These are phyloP conservation scores for Tapera naevia DNA, from an alignment of 2,797 vertebrate species.

Conservation along the genomic window DNA sequence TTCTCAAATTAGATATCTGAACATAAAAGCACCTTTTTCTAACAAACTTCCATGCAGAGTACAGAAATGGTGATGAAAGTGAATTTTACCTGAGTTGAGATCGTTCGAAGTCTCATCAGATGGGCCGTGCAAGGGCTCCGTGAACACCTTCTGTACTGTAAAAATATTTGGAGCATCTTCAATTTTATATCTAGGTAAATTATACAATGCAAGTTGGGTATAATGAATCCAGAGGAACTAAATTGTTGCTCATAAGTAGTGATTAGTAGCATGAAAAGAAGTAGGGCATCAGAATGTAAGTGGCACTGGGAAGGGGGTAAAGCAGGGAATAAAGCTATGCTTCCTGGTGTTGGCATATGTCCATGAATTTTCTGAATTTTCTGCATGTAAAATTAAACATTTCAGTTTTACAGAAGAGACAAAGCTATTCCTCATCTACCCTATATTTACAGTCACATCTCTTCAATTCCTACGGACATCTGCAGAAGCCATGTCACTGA, in stretches of 20 bases:
- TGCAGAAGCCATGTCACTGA: neutral
- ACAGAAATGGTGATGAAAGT: neutral
- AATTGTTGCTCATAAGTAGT: neutral
- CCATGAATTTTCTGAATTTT: neutral
- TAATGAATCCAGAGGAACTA: neutral
- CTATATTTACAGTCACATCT: neutral
- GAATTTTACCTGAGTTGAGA: neutral
- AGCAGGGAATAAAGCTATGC: neutral
- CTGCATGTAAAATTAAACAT: neutral
- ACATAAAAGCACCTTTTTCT: conserved; percentile 10
- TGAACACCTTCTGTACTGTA: neutral
- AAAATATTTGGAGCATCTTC: neutral
- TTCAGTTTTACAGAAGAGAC: neutral
- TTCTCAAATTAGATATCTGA: conserved; percentile 23
- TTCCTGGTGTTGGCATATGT: neutral
- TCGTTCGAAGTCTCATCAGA: neutral
- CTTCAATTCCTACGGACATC: neutral
- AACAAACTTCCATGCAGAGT: neutral
- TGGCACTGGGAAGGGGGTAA: neutral
- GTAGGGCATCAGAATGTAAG: neutral
- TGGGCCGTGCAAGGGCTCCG: neutral
- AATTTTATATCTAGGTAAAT: neutral
- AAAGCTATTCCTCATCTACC: neutral
- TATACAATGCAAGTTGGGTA: neutral
- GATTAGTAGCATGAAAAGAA: neutral